Base-by-base conservation (phyloP, 1,140 invertebrate genomes). In the Drosophila sechellia region DNA sequence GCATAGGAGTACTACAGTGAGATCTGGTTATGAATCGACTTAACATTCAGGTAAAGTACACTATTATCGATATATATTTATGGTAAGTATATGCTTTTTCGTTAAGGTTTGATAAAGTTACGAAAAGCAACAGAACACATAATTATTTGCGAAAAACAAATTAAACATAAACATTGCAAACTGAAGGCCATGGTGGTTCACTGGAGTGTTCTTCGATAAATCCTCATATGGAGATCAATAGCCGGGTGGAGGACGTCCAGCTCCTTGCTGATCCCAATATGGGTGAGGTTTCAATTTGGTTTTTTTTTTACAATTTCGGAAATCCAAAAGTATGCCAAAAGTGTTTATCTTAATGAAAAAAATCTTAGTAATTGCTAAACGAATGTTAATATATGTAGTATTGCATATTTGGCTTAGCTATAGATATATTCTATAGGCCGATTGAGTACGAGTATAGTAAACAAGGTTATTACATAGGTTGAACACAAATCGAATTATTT, bases 261-360 rank as follows among this genome's bases (percentile, higher is more conserved):
- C 49, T 58, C 53, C 69, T 54, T 48, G 46, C 57, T 48, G 60
- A 89, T 79, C 79, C 70, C 79, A 79, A 86, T 79, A 87, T 45
- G 65, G 63, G 45, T 43, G 35, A 46, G 15, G 22, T 55, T 58
- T 78, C 12, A 74, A 74, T 49, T 66, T 57, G 34, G 43, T 74
- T 27, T 52, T 48, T 0, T 78, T 68, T 11, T 63, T 63, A 72
- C 25, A 37, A 77, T 80, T 77, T 89, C 69, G 13, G 65, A 89
- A 89, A 83, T 73, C 69, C 65, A 70, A 71, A 66, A 71, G 74
- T 87, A 84, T 73, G 79, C 84, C 84, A 84, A 89, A 90, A 75
- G 85, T 90, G 85, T 90, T 90, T 90, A 90, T 90, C 85, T 90
- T 90, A 90, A 90, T 90, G 78, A 90, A 90, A 89, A 90, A 90